Base-by-base conservation (phyloP, 2,797 vertebrate species). In the Pempheris klunzingeri region DNA sequence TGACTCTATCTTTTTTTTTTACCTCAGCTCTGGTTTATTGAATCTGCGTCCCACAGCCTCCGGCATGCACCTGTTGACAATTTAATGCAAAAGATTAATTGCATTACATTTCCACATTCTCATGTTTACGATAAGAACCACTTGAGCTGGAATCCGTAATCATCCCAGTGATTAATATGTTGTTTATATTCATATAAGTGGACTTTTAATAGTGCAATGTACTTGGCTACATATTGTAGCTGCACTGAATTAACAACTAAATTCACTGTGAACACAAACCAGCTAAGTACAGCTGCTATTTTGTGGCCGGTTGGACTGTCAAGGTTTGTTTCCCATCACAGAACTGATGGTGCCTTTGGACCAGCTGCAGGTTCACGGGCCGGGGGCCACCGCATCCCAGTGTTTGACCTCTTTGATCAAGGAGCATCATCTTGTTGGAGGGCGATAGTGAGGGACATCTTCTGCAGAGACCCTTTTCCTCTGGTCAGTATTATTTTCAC, bases 71-170 rank as follows among this genome's bases (percentile, higher is more conserved):
- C 49, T 74, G 76, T 20, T 60, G 62, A 43, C 65, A 71, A 39
- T 77, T 69, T 26, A 60, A 69, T 66, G n/a, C 26, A 68, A 77
- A 70, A 52, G 46, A 39, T 24, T 68, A 34, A 71, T 69, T 58
- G 22, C 18, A 61, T 43, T 60, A 4, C 32, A 59, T 72, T 55
- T 72, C n/a, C 53, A 83, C 11, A 68, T 76, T 69, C 28, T 24
- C 50, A 28, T 44, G 22, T 58, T 26, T 60, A 63, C 54, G 20
- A 55, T 55, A 57, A 44, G 54, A 76, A 20, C 41, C 66, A n/a
- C 54, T 18, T 26, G 58, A n/a, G n/a, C n/a, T n/a, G 43, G 55
- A 53, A n/a, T n/a, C 32, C 43, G 43, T 36, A 86, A 49, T 70
- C 39, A 54, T 55, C 63, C 54, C 53, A 38, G 38, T 63, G 63